Percentiles rank a stretch among this genome's conserved stretches.
phyloP scores from a whole-genome alignment of 2,797 vertebrate species.

The Dromococcyx pavoninus region DNA sequence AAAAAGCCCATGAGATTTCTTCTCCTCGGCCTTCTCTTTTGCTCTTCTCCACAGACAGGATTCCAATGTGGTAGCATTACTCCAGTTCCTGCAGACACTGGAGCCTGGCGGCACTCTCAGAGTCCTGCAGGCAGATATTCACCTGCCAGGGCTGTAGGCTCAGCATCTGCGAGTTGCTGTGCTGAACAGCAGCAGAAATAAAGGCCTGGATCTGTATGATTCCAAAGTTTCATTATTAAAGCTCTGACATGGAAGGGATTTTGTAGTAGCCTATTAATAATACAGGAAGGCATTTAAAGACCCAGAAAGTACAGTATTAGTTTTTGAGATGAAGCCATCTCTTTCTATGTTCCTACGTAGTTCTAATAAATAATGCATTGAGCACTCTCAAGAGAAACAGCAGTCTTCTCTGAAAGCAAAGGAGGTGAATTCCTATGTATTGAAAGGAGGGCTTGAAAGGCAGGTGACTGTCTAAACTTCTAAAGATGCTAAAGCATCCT shows the following conservation, averaged over 20 bases:
- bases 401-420: neutral
- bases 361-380: neutral
- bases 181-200: neutral
- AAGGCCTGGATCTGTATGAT: neutral
- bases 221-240: neutral
- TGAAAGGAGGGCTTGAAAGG: neutral
- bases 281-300: neutral
- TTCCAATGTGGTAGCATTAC: neutral
- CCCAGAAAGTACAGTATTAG: neutral
- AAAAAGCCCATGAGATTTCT: neutral
- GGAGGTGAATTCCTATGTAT: neutral
- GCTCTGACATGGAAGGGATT: neutral
- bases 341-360: neutral
- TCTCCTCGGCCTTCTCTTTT: neutral
- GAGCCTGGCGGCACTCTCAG: neutral
- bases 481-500: neutral
- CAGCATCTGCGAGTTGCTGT: neutral
- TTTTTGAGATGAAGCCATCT: neutral
- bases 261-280: slow-evolving; percentile 1
- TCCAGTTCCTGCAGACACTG: neutral
- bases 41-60: neutral
- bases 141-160: neutral
- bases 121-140: neutral
- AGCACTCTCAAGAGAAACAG: neutral
- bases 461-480: neutral